Base-by-base conservation (phyloP, 2,113 vertebrate genomes). In the Pedionomus torquatus region DNA sequence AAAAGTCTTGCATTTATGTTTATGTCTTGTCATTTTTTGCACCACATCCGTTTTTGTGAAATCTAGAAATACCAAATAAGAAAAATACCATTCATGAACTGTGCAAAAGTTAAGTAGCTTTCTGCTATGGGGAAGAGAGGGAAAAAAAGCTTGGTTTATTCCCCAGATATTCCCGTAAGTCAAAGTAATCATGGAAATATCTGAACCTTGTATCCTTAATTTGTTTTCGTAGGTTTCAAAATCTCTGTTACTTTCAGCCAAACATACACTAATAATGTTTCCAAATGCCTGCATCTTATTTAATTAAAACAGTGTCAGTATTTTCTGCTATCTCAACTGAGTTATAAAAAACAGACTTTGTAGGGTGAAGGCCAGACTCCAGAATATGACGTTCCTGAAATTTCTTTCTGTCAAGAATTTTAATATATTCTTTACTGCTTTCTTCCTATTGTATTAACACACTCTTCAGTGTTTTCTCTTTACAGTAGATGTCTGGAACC, bases 191-290 rank as follows among this genome's bases (percentile, higher is more conserved):
- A 28, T 5, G 2, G 31, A 88, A 69, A 63, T 89, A 84, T n/a
- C 60, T 68, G 82, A 90, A 77, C 24, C 20, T 89, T 69, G 72
- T 52, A 71, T 58, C 49, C 18, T 83, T 71, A 65, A 74, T 87
- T 94, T 91, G 21, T 70, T 95, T 92, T 91, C 51, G 51, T 35
- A 57, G 2, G 12, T 95, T 93, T 93, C 55, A 65, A 87, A 89
- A 91, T 70, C 28, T 69, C 44, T 66, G 39, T 52, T 85, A n/a
- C 64, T 93, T 87, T 82, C 63, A 95, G 70, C 24, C 51, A 92
- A 80, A 54, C 9, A 12, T 43, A 65, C 88, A 89, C 30, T 77
- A 94, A 61, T 81, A 70, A 76, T 54, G 18, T 13, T 60, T 94
- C 58, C 65, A 96, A 84, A 80, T 78, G 63, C 37, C 55, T 66